These are phyloP conservation scores for Sinotaia quadrata DNA, from an alignment of 2,888 invertebrate species.

Conservation along the genomic window DNA sequence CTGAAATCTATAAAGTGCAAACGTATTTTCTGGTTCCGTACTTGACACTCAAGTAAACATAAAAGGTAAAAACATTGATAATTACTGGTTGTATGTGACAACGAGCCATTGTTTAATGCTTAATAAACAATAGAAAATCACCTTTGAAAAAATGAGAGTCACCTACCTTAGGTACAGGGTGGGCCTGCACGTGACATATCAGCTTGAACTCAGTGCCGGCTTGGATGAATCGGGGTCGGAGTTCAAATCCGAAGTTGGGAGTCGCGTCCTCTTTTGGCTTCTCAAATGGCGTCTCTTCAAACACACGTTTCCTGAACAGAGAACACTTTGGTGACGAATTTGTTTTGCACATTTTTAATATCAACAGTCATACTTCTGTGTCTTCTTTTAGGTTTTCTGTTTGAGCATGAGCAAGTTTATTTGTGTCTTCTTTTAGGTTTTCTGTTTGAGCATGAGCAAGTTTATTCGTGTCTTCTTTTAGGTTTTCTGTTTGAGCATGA, in stretches of 20 bases:
- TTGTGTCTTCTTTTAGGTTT: too few relatives aligned
- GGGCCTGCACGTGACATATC: slow-evolving; percentile 94
- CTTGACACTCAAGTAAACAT: too few relatives aligned
- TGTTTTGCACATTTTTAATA: too few relatives aligned
- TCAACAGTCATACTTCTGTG: too few relatives aligned
- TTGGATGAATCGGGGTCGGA: slow-evolving; percentile 99
- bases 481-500: too few relatives aligned
- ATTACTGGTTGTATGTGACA: background rate
- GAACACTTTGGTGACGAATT: too few relatives aligned
- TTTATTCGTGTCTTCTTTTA: too few relatives aligned
- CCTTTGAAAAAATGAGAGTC: background rate
- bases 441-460: too few relatives aligned
- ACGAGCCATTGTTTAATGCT: background rate
- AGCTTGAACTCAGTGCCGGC: slow-evolving; percentile 93
- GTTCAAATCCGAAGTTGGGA: slow-evolving; percentile 97
- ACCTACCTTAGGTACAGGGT: slow-evolving; percentile 90
- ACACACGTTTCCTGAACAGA: slow-evolving; percentile 52
- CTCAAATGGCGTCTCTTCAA: slow-evolving; percentile 60
- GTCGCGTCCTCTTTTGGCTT: slow-evolving; percentile 72
- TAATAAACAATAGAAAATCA: background rate
- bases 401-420: too few relatives aligned
- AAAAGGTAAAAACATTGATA: background rate
- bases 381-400: too few relatives aligned
- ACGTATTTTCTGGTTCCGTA: too few relatives aligned
- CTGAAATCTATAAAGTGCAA: too few relatives aligned